A percentile compares a stretch with the other conserved stretches of the same genome.
phyloP scores from a whole-genome alignment of 1,140 invertebrate species.

The Pogonus chalceus region DNA sequence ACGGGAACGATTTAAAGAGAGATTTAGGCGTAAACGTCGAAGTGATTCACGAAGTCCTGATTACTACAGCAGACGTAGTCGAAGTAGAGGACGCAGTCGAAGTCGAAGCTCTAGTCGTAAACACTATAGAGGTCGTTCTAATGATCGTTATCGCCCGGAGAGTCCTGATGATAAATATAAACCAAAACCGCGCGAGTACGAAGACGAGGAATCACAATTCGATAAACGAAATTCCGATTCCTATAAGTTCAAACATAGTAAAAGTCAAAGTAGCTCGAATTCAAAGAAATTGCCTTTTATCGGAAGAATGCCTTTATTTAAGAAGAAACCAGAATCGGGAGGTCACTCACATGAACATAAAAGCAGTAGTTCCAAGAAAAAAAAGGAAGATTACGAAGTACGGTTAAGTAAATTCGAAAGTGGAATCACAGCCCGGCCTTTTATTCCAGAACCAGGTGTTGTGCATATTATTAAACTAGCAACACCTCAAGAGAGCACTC shows the following conservation, averaged over 20 bases:
- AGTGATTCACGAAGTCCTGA: slow-evolving; percentile 24
- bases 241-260: slow-evolving; percentile 11
- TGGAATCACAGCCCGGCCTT: slow-evolving; percentile 29
- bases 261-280: slow-evolving; percentile 18
- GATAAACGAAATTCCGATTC: slow-evolving; percentile 32
- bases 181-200: slow-evolving; percentile 21
- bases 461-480: slow-evolving; percentile 46
- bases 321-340: slow-evolving; percentile 45
- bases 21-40: slow-evolving; percentile 17
- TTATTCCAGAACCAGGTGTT: slow-evolving; percentile 38
- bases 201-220: slow-evolving; percentile 28
- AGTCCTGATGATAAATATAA: background rate
- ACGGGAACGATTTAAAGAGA: slow-evolving; percentile 26
- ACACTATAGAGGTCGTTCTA: background rate
- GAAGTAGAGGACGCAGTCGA: slow-evolving; percentile 15
- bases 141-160: background rate
- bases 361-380: slow-evolving; percentile 19
- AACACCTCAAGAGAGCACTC: slow-evolving; percentile 23
- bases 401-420: slow-evolving; percentile 30
- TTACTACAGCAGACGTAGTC: background rate
- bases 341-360: slow-evolving; percentile 15
- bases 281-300: slow-evolving; percentile 57
- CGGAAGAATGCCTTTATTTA: slow-evolving; percentile 56
- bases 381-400: slow-evolving; percentile 32
- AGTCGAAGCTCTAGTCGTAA: background rate